Conservation (phyloP, 1,140 invertebrate species). For the Leptinotarsa texana region DNA sequence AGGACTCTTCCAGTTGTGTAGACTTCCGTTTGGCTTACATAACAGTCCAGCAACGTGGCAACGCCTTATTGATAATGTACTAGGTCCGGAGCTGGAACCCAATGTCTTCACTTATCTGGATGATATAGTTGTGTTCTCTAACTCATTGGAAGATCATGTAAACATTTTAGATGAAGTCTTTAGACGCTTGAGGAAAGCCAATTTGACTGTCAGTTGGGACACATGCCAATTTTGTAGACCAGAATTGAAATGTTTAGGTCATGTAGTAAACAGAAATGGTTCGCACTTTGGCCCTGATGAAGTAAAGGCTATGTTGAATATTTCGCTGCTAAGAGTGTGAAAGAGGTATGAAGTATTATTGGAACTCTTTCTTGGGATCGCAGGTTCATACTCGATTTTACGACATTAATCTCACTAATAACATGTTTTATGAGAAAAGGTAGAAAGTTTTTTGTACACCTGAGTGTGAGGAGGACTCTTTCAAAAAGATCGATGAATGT, state of each 20-base stretch:
- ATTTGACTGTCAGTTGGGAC: conserved; percentile 28
- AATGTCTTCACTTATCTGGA: conserved; percentile 45
- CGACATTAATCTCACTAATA: conserved; percentile 50
- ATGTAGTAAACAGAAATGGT: conserved; percentile 46
- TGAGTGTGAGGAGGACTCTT: conserved; percentile 5
- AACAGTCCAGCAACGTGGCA: conserved; percentile 22
- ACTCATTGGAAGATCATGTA: conserved; percentile 34
- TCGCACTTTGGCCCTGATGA: conserved; percentile 47
- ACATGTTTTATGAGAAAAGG: conserved; percentile 19
- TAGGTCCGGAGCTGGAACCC: conserved; percentile 33
- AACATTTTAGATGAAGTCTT: conserved; percentile 29
- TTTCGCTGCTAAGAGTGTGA: conserved; percentile 38
- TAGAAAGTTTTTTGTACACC: background rate
- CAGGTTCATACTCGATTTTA: conserved; percentile 51
- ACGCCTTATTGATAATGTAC: conserved; percentile 30
- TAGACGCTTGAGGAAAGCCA: conserved; percentile 22
- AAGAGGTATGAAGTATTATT: conserved; percentile 24
- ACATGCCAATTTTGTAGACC: conserved; percentile 37
- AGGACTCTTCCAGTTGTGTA: too few relatives aligned
- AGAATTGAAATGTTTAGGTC: conserved; percentile 49
- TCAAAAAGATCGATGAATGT: background rate
- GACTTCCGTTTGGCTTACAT: too few relatives aligned
- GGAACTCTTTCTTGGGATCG: conserved; percentile 38
- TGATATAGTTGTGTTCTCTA: conserved; percentile 39
- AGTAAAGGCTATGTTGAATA: conserved; percentile 40